Evolutionary conservation across 1,140 invertebrate genomes (phyloP), one percentile per base, ranked within the genome.

Genomic region (Notospermus geniculatus): DNA sequence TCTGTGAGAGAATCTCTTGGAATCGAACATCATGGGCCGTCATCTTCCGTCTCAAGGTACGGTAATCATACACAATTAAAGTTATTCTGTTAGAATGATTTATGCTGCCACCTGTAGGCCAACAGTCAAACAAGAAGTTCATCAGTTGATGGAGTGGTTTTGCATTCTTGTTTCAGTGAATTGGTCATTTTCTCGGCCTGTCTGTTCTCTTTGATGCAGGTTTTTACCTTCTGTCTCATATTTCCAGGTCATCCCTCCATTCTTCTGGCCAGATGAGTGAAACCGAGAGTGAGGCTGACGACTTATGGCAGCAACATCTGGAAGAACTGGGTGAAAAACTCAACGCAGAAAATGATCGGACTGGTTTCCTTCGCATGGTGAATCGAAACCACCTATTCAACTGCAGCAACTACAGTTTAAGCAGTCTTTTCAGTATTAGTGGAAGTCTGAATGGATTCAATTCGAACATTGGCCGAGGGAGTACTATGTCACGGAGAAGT

Each of bases 391-490:
- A 97, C 77, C 81, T 93, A 23, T 85, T 95, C 63, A 97, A 97
- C 78, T 93, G 91, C 0, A 94, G 91, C 61, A 96, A 93, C 72
- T 97, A 97, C 80, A 95, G 92, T 41, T 80, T 97, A 19, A 95
- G 93, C 73, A 95, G 92, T 52, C 79, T 97, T 19, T 84, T 84
- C 71, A 86, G 92, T 60, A 46, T 76, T 7, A 70, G 67, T 23
- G 63, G 65, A 28, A 70, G 64, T 59, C 30, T 75, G n/a, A 72
- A 69, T 55, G 68, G 74, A 23, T 36, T 64, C 15, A 63, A 57
- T 23, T 13, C 41, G 13, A 36, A 36, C 13, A 30, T 17, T 57
- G 22, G 5, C 5, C 15, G 39, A 41, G 46, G 46, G n/a, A 50
- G 46, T 27, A 50, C n/a, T 5, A 27, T 22, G 19, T 25, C 28